Evolutionary conservation across 2,113 vertebrate genomes (phyloP).

Genomic region (Lasiurus cinereus): DNA sequence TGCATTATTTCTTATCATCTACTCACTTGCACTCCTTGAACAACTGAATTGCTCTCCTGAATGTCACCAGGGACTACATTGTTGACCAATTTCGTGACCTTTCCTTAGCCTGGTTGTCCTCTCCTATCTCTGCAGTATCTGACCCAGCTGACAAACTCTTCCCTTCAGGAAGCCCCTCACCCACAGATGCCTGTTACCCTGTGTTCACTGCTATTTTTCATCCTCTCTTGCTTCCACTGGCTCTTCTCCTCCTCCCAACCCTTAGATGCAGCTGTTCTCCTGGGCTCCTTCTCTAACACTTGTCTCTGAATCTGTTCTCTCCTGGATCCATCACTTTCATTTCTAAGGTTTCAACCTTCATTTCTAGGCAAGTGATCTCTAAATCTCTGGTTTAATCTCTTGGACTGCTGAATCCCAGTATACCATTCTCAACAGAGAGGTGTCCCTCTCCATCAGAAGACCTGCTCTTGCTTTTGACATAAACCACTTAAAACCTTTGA

Average conservation of each 20-base stretch:
- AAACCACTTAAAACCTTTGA: background rate
- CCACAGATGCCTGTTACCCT: too few species aligned
- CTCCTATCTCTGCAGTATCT: background rate
- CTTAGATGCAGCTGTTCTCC: background rate
- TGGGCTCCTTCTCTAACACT: background rate
- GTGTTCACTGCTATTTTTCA: too few species aligned
- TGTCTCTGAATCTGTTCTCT: fast-evolving
- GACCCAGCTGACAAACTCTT: too few species aligned
- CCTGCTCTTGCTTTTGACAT: background rate
- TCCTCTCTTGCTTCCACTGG: background rate
- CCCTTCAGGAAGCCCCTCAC: background rate
- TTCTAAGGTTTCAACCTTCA: background rate
- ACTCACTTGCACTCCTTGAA: background rate
- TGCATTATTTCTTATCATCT: background rate
- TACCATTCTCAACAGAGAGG: background rate
- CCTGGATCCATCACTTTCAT: fast-evolving
- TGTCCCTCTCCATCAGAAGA: background rate
- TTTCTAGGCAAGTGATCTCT: background rate
- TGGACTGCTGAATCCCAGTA: fast-evolving
- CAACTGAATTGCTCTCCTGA: background rate
- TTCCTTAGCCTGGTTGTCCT: background rate
- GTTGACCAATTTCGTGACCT: background rate
- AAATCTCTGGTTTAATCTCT: too few species aligned
- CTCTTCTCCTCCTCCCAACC: too few species aligned
- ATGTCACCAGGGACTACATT: background rate